These are phyloP conservation scores for Boleophthalmus pectinirostris DNA, from an alignment of 2,113 vertebrate genomes.

Conservation along the genomic window DNA sequence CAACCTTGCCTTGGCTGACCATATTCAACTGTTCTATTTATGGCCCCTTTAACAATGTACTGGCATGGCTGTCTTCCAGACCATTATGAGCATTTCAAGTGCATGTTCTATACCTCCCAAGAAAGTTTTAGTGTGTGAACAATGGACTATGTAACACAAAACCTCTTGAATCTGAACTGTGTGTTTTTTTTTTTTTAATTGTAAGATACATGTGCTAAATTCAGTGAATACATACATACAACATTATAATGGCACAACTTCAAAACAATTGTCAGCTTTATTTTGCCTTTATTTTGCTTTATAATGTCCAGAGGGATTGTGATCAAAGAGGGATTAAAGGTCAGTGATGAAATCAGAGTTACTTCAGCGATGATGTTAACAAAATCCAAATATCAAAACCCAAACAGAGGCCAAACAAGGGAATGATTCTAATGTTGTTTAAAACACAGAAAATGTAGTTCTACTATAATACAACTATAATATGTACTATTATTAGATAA, in stretches of 20 bases:
- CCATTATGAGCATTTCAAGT: slow-evolving; percentile 2
- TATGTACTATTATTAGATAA: not conserved
- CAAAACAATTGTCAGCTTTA: not conserved
- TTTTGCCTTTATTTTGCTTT: no score
- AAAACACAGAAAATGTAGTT: no score
- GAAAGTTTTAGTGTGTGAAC: no score
- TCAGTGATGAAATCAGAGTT: not conserved
- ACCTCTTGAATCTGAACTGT: not conserved
- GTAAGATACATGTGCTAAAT: not conserved
- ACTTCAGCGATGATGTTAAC: not conserved
- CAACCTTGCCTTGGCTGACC: slow-evolving; percentile 7
- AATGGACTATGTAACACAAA: not conserved
- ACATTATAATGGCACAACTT: not conserved
- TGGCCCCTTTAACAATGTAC: slow-evolving; percentile 1
- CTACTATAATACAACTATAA: no score
- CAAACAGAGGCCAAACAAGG: not conserved
- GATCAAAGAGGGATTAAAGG: not conserved
- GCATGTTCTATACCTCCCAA: slow-evolving; percentile 14
- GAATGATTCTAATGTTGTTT: not conserved
- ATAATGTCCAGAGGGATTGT: not conserved
- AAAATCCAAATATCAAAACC: not conserved
- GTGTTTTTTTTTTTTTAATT: not conserved
- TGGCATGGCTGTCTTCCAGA: slow-evolving; percentile 12
- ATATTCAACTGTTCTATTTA: slow-evolving; percentile 21
- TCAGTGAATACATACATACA: not conserved